Percentiles rank a stretch among this genome's conserved stretches.
These are phyloP conservation scores for Leucania comma DNA, from an alignment of 2,888 invertebrate genomes.

Conservation along the genomic window DNA sequence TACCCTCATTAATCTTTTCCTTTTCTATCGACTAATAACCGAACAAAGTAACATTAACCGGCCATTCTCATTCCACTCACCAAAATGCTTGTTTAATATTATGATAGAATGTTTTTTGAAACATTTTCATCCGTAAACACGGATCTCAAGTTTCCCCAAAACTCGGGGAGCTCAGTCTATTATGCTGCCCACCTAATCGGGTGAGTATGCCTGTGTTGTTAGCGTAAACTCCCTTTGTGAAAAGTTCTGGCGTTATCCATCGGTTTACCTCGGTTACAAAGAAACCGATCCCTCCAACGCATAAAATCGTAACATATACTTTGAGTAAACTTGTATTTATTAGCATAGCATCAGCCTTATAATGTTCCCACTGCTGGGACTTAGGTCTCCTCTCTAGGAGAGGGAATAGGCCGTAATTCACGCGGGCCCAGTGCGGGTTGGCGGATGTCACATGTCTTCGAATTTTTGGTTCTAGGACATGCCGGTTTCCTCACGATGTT, in stretches of 20 bases:
- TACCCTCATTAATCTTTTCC: not conserved
- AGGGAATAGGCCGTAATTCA: no score
- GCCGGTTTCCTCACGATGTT: no score
- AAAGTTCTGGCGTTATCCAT: constrained; percentile 48
- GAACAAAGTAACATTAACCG: constrained; percentile 21
- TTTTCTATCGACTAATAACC: not conserved
- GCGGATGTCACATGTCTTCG: no score
- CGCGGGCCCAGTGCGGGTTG: no score
- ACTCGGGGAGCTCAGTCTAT: constrained; percentile 52
- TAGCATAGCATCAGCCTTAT: no score
- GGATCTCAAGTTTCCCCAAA: constrained; percentile 42
- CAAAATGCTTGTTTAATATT: constrained; percentile 34
- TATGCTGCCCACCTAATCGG: constrained; percentile 56
- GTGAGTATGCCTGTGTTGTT: constrained; percentile 42
- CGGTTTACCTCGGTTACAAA: constrained; percentile 39
- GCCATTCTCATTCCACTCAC: not conserved
- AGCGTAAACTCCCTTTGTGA: constrained; percentile 50
- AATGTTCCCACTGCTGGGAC: no score
- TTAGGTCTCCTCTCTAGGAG: no score
- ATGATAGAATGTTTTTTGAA: constrained; percentile 35
- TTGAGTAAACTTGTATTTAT: no score
- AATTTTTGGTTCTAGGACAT: no score
- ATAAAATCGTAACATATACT: no score
- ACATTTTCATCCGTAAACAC: constrained; percentile 45
- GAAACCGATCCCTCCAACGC: constrained; percentile 2